Evolutionary conservation across 2,888 invertebrate genomes (phyloP), one percentile per base, ranked within the genome.

Genomic region (Ischnus inquisitorius): DNA sequence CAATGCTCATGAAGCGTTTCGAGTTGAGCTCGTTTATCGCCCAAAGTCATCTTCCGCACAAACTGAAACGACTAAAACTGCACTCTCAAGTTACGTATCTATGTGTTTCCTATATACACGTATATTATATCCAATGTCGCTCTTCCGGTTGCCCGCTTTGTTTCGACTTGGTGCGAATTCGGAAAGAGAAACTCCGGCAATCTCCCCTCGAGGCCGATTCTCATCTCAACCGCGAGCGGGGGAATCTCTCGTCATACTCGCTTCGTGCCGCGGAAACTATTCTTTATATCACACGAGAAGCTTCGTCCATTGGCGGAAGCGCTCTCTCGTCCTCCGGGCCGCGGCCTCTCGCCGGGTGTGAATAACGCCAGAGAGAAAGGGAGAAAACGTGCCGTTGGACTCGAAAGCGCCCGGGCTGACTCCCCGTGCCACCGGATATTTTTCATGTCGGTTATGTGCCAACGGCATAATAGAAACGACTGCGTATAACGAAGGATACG

Each of bases 401-500:
- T 54, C 57, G 83, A n/a, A n/a, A 43, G 48, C 68, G 14, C n/a
- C 22, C 62, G 25, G 48, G 51, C 62, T 39, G 10, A 8, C 64
- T 54, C 57, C n/a, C 19, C n/a, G 54, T 5, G 41, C 68, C 60
- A 12, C 67, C 28, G 57, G 67, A 80, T 80, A 84, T 80, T 78
- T 80, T 74, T 74, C 68, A 72, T 41, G 54, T 64, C 41, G 57
- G 54, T 79, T 76, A 67, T 75, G 77, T 65, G 80, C 80, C 80
- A 51, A 64, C 60, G 64, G 39, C 46, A 48, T 71, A 78, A 48
- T 77, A 64, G 72, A 84, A 77, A 65, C 72, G 8, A 60, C n/a
- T 65, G 57, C 68, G 74, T 75, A 69, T 75, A 81, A 81, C 78
- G 78, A 81, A 81, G 75, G 75, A 84, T 75, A 60, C 57, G 78